These are phyloP conservation scores for Nomada fucata DNA, from an alignment of 2,888 invertebrate genomes.

Conservation along the genomic window DNA sequence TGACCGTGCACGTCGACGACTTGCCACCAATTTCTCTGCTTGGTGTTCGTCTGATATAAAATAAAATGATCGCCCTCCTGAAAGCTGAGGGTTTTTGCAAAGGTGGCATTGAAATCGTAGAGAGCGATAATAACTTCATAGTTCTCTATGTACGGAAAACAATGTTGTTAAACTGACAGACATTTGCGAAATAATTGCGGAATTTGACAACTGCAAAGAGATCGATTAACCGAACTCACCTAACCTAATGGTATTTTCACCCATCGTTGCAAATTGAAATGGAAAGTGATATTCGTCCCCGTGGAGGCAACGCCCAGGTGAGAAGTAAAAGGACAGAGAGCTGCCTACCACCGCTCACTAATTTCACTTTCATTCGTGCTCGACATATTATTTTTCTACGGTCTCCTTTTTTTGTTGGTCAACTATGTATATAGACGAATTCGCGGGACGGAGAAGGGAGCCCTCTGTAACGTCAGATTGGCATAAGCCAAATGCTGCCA, in stretches of 20 bases:
- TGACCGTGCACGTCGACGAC: constrained; percentile 93
- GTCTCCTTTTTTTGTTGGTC: constrained; percentile 44
- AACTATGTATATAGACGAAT: constrained; percentile 26
- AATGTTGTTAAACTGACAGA: background rate
- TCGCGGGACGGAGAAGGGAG: background rate
- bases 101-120: constrained; percentile 93
- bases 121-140: constrained; percentile 93
- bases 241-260: constrained; percentile 80
- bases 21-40: constrained; percentile 95
- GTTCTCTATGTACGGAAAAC: constrained; percentile 85
- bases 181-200: background rate
- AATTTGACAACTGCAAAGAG: background rate
- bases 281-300: constrained; percentile 62
- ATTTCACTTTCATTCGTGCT: constrained; percentile 79
- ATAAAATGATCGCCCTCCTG: constrained; percentile 92
- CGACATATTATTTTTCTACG: constrained; percentile 68
- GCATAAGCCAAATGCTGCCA: constrained; percentile 17
- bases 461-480: constrained; percentile 27
- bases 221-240: constrained; percentile 73
- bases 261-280: constrained; percentile 73
- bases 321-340: constrained; percentile 63
- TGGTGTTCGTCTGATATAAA: constrained; percentile 91
- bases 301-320: constrained; percentile 76
- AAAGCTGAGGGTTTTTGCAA: constrained; percentile 93
- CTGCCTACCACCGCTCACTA: constrained; percentile 63